phyloP scores from a whole-genome alignment of 2,797 vertebrate genomes.

The Etheostoma perlongum region DNA sequence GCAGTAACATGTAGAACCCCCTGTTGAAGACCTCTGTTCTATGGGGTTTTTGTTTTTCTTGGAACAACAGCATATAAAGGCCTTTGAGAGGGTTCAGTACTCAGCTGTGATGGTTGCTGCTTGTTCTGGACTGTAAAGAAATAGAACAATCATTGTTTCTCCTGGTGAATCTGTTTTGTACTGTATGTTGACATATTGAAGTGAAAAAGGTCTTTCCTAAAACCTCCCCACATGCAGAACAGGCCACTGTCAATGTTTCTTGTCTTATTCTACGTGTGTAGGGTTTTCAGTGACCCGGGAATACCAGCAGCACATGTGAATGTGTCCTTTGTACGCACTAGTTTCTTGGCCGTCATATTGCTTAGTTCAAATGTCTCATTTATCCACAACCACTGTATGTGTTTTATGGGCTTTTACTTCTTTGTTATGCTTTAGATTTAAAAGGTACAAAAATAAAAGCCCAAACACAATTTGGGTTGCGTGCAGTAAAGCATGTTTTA shows the following conservation, averaged over 20 bases:
- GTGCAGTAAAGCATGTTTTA: conserved; percentile 30
- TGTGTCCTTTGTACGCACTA: conserved; percentile 4
- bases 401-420: conserved; percentile 12
- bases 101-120: conserved; percentile 2
- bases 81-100: background rate
- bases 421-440: conserved; percentile 6
- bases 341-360: conserved; percentile 12
- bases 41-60: background rate
- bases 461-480: conserved; percentile 15
- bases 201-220: background rate
- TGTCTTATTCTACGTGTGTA: background rate
- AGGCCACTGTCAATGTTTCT: background rate
- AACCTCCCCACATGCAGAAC: background rate
- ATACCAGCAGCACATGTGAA: conserved; percentile 42
- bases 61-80: background rate
- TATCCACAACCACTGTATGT: background rate
- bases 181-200: conserved; percentile 15
- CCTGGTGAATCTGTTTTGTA: background rate
- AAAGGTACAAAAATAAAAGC: conserved; percentile 20
- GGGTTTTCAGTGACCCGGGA: background rate
- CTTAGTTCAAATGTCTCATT: background rate
- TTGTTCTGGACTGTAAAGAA: background rate
- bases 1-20: too few relatives aligned
- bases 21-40: too few relatives aligned
- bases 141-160: background rate